Conservation (phyloP, 2,113 vertebrate genomes). For the Centropristis striata region DNA sequence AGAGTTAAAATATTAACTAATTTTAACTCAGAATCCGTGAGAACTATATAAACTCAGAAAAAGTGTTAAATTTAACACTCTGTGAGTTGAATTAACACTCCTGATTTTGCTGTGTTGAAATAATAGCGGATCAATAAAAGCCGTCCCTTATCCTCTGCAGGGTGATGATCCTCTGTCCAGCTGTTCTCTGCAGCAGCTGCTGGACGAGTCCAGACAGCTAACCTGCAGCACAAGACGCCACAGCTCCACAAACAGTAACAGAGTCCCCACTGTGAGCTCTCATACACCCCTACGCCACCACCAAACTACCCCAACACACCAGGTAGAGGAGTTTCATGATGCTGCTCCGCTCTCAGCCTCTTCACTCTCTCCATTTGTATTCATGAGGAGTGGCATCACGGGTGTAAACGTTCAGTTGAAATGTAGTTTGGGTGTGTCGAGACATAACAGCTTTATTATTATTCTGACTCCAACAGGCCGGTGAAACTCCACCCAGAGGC, state of each 20-base stretch:
- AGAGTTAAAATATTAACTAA: too few relatives aligned
- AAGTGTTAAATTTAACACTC: too few relatives aligned
- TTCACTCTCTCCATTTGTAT: conserved; percentile 6
- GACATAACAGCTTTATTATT: conserved; percentile 1
- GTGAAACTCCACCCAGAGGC: conserved; percentile 54
- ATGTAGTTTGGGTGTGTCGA: conserved; percentile 45
- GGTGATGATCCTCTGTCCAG: conserved; percentile 38
- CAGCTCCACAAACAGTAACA: neutral
- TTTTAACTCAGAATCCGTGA: too few relatives aligned
- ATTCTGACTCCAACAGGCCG: conserved; percentile 26
- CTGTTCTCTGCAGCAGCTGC: conserved; percentile 64
- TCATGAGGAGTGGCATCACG: conserved; percentile 10
- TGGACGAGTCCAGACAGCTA: conserved; percentile 65
- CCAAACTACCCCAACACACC: neutral
- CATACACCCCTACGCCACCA: too few relatives aligned
- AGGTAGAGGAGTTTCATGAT: conserved; percentile 39
- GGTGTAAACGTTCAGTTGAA: neutral
- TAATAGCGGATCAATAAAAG: too few relatives aligned
- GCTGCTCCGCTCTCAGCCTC: neutral
- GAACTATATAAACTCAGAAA: too few relatives aligned
- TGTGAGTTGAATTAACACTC: too few relatives aligned
- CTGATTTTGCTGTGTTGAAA: too few relatives aligned
- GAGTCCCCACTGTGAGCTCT: neutral
- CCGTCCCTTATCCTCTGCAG: conserved; percentile 18
- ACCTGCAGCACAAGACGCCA: conserved; percentile 1